phyloP scores from a whole-genome alignment of 2,797 vertebrate genomes.

The Poeciliopsis gracilis region DNA sequence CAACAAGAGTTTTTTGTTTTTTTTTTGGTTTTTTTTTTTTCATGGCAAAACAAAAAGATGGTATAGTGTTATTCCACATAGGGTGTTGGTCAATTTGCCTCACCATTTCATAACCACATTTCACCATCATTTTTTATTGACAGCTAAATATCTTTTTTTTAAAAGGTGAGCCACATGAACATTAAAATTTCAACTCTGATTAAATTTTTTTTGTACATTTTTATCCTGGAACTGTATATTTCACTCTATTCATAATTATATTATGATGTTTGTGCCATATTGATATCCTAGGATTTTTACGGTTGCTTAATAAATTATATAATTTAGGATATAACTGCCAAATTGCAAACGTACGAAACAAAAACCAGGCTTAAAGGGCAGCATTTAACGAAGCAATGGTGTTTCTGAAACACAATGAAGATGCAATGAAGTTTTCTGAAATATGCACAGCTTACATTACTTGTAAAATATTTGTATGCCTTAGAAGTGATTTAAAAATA shows the following conservation, averaged over 20 bases:
- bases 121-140: neutral
- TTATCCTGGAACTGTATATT: neutral
- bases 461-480: too few species aligned
- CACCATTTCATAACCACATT: neutral
- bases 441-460: neutral
- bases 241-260: neutral
- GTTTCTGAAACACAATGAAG: neutral
- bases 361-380: neutral
- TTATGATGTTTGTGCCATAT: neutral
- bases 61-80: neutral
- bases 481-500: neutral
- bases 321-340: neutral
- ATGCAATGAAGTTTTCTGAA: neutral
- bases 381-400: neutral
- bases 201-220: neutral
- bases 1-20: constrained; percentile 22
- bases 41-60: constrained; percentile 16
- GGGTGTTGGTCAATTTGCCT: neutral
- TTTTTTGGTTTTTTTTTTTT: neutral
- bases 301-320: neutral
- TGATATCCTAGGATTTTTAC: neutral
- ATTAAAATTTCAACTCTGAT: neutral
- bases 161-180: neutral
- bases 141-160: neutral
- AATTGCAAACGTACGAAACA: neutral